These are phyloP conservation scores for Cebus imitator DNA, from an alignment of 2,113 vertebrate species.

Conservation along the genomic window DNA sequence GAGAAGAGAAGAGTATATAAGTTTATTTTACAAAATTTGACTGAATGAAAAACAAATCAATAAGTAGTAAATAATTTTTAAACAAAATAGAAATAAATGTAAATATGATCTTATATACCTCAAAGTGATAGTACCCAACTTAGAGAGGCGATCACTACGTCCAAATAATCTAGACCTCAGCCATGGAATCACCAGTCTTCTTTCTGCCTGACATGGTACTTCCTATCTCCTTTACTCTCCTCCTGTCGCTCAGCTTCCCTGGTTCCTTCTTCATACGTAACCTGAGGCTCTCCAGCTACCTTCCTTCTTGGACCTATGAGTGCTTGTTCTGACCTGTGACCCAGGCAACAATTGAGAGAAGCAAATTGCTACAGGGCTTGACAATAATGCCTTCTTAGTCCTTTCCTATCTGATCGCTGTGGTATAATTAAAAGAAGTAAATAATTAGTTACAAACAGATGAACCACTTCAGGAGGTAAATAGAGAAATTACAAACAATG, in stretches of 20 bases:
- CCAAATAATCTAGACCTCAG: background rate
- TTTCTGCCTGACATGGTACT: background rate
- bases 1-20: background rate
- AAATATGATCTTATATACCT: background rate
- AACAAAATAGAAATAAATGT: background rate
- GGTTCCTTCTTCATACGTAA: background rate
- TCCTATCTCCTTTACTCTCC: background rate
- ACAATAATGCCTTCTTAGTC: background rate
- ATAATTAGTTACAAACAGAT: background rate
- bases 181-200: background rate
- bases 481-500: background rate
- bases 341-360: background rate
- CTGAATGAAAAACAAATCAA: conserved; percentile 8
- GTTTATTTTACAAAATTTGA: background rate
- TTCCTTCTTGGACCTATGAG: background rate
- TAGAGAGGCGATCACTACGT: background rate
- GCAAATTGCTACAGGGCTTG: background rate
- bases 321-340: background rate
- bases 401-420: background rate
- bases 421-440: background rate
- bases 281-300: background rate
- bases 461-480: background rate
- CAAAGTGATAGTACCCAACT: background rate
- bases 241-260: background rate
- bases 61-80: background rate